These are phyloP conservation scores for Hydra vulgaris DNA, from an alignment of 30 jellyfish, hydroid and myxozoan genomes.

Conservation along the genomic window DNA sequence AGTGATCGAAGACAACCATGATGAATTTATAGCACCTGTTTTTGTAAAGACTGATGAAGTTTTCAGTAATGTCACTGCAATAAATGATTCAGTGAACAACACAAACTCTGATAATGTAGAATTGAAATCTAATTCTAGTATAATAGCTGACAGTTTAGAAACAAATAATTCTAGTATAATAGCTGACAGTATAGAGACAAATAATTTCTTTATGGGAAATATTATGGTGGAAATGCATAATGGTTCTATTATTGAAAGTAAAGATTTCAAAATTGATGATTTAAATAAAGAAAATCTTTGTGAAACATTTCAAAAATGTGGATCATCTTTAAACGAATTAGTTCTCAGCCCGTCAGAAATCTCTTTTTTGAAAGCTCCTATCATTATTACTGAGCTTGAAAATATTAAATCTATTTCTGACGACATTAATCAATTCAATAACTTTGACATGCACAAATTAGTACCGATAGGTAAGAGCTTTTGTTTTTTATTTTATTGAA, in stretches of 20 bases:
- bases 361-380: neutral
- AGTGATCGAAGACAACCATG: neutral
- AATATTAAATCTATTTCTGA: neutral
- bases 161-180: no score
- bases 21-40: neutral
- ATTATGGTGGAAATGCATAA: neutral
- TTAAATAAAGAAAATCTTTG: neutral
- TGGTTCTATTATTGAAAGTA: neutral
- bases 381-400: neutral
- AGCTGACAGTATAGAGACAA: no score
- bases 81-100: no score
- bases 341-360: neutral
- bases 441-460: no score
- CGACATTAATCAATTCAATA: neutral
- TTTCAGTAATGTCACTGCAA: no score
- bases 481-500: no score
- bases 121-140: no score
- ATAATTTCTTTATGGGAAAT: no score
- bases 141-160: no score
- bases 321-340: neutral
- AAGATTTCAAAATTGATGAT: neutral
- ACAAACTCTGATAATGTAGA: no score
- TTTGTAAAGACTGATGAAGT: neutral
- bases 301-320: neutral
- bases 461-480: no score